Percentiles rank a stretch among this genome's conserved stretches.
Conservation (phyloP, 2,113 vertebrate genomes). For the Coracopsis vasa region DNA sequence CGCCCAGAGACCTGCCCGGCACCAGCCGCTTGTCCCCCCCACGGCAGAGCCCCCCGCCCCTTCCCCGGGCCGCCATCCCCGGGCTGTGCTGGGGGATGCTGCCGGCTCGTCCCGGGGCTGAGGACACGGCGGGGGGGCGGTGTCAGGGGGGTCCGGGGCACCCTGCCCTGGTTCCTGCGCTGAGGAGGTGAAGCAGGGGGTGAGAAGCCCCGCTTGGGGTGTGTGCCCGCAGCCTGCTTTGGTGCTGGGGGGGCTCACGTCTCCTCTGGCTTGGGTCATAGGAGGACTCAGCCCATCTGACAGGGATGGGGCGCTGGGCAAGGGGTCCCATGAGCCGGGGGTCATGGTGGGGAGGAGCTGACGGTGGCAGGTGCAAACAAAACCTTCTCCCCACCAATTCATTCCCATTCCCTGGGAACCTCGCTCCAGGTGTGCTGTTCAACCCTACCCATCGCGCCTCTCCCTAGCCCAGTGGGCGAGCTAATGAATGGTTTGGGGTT, state of each 20-base stretch:
- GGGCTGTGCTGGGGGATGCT: background rate
- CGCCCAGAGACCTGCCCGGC: background rate
- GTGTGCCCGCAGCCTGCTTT: background rate
- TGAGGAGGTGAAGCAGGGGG: background rate
- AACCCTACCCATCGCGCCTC: background rate
- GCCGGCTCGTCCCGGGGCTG: background rate
- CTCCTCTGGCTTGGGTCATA: background rate
- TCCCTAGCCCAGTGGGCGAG: background rate
- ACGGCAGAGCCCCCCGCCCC: no score
- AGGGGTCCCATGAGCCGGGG: background rate
- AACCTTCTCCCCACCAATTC: background rate
- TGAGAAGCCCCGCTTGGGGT: background rate
- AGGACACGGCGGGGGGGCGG: background rate
- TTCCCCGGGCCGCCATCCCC: no score
- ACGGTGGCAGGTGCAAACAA: conserved; percentile 2
- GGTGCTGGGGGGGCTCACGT: background rate
- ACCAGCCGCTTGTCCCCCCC: background rate
- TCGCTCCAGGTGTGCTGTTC: background rate
- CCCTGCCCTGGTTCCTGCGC: background rate
- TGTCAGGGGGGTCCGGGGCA: background rate
- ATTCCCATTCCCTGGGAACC: background rate
- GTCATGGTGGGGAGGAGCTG: background rate
- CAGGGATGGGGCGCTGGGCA: fast-evolving
- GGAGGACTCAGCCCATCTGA: background rate
- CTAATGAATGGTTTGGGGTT: background rate